Percentiles rank a stretch among this genome's conserved stretches.
phyloP scores from a whole-genome alignment of 2,797 vertebrate genomes.

The Tiaroga cobitis region DNA sequence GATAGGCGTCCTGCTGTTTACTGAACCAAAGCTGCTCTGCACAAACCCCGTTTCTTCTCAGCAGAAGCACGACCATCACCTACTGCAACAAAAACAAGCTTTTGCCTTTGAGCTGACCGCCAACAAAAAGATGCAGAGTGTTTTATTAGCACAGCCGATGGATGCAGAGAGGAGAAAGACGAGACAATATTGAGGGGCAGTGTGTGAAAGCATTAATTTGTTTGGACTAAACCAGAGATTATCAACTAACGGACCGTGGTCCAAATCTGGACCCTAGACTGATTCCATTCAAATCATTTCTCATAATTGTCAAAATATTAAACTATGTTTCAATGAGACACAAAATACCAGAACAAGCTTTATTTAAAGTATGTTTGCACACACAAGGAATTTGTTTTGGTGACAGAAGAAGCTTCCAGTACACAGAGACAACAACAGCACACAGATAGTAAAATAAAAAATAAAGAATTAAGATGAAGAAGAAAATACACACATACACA shows the following conservation, averaged over 20 bases:
- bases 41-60: conserved; percentile 16
- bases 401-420: no score
- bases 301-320: not conserved
- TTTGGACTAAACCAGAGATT: conserved; percentile 1
- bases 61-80: conserved; percentile 74
- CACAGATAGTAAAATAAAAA: no score
- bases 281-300: not conserved
- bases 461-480: no score
- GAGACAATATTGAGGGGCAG: not conserved
- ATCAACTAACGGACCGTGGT: not conserved
- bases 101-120: conserved; percentile 71
- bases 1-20: conserved; percentile 12
- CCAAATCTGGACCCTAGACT: not conserved
- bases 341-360: not conserved
- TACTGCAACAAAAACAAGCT: conserved; percentile 76
- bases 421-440: no score
- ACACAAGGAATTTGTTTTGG: no score
- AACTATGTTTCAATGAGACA: not conserved
- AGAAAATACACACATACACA: no score
- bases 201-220: not conserved
- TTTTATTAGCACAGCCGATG: conserved; percentile 66
- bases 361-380: no score
- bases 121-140: conserved; percentile 73
- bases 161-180: conserved; percentile 36
- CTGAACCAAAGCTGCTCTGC: conserved; percentile 16